Percentiles rank a stretch among this genome's conserved stretches.
Evolutionary conservation across 2,888 invertebrate genomes (phyloP).

Genomic region (Ethmia dodecea): DNA sequence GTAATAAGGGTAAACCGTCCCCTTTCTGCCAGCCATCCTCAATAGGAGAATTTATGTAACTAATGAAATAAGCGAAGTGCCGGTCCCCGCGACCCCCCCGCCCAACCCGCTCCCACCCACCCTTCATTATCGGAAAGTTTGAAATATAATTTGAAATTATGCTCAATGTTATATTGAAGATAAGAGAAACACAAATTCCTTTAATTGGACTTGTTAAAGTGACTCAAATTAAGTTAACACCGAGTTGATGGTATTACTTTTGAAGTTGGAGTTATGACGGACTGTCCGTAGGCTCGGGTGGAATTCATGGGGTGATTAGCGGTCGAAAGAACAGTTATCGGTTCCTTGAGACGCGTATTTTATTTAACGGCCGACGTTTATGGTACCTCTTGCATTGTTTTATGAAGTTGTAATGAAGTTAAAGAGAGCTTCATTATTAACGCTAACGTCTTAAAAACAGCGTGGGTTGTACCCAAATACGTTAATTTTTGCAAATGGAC

Average conservation of each 20-base stretch:
- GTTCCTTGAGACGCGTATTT: slow-evolving; percentile 42
- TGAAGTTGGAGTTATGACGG: slow-evolving; percentile 74
- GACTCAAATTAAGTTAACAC: slow-evolving; percentile 79
- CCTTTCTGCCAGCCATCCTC: slow-evolving; percentile 77
- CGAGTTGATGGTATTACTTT: slow-evolving; percentile 77
- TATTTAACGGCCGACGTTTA: slow-evolving; percentile 49
- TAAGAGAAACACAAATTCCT: slow-evolving; percentile 79
- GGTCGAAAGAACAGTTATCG: slow-evolving; percentile 61
- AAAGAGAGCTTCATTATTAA: too few species aligned
- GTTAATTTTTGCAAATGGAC: too few species aligned
- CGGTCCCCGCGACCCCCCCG: slow-evolving; percentile 46
- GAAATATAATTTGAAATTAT: slow-evolving; percentile 79
- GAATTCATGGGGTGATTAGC: slow-evolving; percentile 61
- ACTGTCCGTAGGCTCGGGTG: slow-evolving; percentile 53
- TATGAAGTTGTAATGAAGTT: slow-evolving; percentile 19
- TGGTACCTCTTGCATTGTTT: slow-evolving; percentile 46
- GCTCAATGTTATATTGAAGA: slow-evolving; percentile 79
- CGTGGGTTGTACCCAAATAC: too few species aligned
- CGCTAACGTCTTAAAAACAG: too few species aligned
- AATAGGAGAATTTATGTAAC: slow-evolving; percentile 78
- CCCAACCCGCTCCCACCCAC: slow-evolving; percentile 58
- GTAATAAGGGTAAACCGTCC: slow-evolving; percentile 78
- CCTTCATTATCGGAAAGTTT: slow-evolving; percentile 79
- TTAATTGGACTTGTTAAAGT: slow-evolving; percentile 79
- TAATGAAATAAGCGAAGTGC: slow-evolving; percentile 77